A percentile compares a stretch with the other conserved stretches of the same genome.
phyloP scores from a whole-genome alignment of 2,113 vertebrate genomes.

The Atractosteus spatula region DNA sequence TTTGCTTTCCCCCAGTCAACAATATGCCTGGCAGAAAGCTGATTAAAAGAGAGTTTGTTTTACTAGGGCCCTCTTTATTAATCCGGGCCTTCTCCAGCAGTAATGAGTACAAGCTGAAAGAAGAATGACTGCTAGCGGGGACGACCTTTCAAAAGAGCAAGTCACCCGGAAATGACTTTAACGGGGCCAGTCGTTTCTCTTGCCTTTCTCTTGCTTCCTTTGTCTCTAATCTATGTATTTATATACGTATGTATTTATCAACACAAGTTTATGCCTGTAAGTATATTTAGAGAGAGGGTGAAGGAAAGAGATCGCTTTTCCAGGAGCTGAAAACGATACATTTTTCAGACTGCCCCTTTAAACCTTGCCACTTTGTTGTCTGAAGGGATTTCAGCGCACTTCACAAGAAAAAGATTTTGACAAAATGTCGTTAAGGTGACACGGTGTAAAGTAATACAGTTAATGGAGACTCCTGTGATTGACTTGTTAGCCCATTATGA shows the following conservation, averaged over 20 bases:
- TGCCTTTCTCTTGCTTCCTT: constrained; percentile 33
- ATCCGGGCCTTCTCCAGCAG: constrained; percentile 56
- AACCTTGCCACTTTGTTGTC: constrained; percentile 67
- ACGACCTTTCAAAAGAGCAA: constrained; percentile 72
- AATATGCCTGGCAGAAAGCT: constrained; percentile 30
- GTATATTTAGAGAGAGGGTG: constrained; percentile 15
- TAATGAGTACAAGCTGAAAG: constrained; percentile 72
- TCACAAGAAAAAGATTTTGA: constrained; percentile 74
- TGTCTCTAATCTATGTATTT: constrained; percentile 13
- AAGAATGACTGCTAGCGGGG: constrained; percentile 50
- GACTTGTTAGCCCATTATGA: constrained; percentile 84
- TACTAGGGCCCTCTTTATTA: constrained; percentile 72
- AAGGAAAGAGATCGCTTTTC: constrained; percentile 21
- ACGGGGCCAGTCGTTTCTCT: constrained; percentile 51
- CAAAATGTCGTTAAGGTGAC: constrained; percentile 81
- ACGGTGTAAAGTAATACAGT: constrained; percentile 75
- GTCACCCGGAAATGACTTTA: constrained; percentile 66
- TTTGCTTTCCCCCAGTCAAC: not conserved
- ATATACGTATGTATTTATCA: constrained; percentile 27
- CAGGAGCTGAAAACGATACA: constrained; percentile 47
- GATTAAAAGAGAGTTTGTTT: constrained; percentile 62
- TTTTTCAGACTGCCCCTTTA: constrained; percentile 50
- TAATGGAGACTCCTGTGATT: constrained; percentile 75
- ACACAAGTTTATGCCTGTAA: not conserved
- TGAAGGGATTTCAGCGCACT: constrained; percentile 64